Conservation (phyloP, 2,797 vertebrate species). For the Xiphorhynchus erythropygius region DNA sequence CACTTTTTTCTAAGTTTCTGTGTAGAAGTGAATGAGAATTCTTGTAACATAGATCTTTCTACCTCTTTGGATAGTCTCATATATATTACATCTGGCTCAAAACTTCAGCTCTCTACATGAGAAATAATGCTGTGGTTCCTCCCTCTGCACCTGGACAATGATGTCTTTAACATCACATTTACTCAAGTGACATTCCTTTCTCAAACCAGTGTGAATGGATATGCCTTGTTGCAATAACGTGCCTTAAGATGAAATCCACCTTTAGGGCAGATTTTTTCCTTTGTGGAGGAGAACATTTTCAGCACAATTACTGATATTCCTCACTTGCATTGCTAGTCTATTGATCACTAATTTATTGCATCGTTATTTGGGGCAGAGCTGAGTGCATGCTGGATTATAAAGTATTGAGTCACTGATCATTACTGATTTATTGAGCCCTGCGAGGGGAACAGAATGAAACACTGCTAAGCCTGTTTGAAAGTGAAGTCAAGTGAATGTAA, state of each 20-base stretch:
- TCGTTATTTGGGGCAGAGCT: not conserved
- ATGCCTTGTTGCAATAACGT: not conserved
- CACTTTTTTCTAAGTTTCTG: not conserved
- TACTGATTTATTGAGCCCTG: conserved; percentile 14
- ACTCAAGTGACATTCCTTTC: not conserved
- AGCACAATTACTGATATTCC: not conserved
- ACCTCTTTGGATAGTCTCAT: not conserved
- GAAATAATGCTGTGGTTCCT: not conserved
- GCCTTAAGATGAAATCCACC: not conserved
- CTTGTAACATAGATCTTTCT: not conserved
- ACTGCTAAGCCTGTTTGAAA: not conserved
- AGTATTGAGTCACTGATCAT: not conserved
- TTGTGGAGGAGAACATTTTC: not conserved
- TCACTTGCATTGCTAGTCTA: not conserved
- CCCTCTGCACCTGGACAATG: not conserved
- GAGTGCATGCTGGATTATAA: not conserved
- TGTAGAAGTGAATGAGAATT: not conserved
- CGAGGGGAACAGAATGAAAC: not conserved
- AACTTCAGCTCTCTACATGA: not conserved
- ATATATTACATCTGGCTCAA: not conserved
- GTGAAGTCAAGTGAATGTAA: not conserved
- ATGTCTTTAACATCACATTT: not conserved
- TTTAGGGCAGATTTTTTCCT: not conserved
- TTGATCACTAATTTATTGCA: not conserved
- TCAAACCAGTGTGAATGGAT: not conserved